Conservation (phyloP, 2,797 vertebrate species). For the Salmo trutta region DNA sequence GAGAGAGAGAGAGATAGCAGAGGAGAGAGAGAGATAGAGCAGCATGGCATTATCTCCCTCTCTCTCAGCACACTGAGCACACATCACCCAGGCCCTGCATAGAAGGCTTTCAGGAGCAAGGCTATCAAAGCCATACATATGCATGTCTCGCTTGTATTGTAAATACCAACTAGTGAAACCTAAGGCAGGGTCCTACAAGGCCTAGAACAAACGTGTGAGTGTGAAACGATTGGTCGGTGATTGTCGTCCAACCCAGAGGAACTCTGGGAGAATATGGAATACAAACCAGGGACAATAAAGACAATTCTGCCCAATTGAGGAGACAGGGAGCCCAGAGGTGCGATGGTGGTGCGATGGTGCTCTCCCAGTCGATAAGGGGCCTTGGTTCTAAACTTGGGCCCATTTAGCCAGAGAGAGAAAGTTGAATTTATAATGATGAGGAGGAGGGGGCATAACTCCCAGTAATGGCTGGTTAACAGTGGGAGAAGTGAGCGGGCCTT, state of each 20-base stretch:
- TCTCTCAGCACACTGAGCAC: neutral
- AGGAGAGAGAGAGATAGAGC: neutral
- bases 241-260: slow-evolving; percentile 26
- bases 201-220: slow-evolving; percentile 18
- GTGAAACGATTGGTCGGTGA: neutral
- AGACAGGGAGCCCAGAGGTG: slow-evolving; percentile 42
- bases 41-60: slow-evolving; percentile 51
- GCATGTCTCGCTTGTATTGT: slow-evolving; percentile 48
- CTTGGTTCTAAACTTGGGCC: slow-evolving; percentile 78
- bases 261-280: slow-evolving; percentile 23
- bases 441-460: slow-evolving; percentile 84
- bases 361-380: slow-evolving; percentile 56
- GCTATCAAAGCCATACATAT: slow-evolving; percentile 48
- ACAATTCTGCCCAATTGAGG: slow-evolving; percentile 49
- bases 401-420: slow-evolving; percentile 71
- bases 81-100: slow-evolving; percentile 20
- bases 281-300: slow-evolving; percentile 47
- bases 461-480: slow-evolving; percentile 95
- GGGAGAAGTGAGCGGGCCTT: slow-evolving; percentile 88
- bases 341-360: slow-evolving; percentile 32
- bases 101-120: slow-evolving; percentile 49
- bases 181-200: slow-evolving; percentile 32
- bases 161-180: slow-evolving; percentile 53
- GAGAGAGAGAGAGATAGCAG: too few relatives aligned
- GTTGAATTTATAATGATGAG: slow-evolving; percentile 81